Conservation (phyloP, 2,888 invertebrate genomes). For the Stenurella melanura region DNA sequence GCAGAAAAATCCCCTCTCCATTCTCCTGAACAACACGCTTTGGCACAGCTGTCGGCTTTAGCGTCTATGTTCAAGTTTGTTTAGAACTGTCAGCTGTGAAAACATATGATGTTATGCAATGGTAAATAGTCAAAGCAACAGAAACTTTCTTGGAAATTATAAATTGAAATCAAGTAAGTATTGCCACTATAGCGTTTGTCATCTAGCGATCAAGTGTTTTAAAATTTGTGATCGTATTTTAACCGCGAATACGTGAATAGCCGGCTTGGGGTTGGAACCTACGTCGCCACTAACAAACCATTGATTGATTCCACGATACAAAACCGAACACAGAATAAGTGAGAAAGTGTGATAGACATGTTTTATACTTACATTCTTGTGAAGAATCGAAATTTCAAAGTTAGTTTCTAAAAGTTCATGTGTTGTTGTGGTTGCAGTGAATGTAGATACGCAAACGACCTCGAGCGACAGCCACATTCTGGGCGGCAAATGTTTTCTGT, state of each 20-base stretch:
- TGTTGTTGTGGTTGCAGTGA: not conserved
- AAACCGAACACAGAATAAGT: not conserved
- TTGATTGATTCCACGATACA: not conserved
- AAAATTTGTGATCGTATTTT: not conserved
- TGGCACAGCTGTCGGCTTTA: not conserved
- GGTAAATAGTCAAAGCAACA: conserved; percentile 32
- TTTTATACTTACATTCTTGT: not conserved
- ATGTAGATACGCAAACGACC: conserved; percentile 45
- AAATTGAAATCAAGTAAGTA: conserved; percentile 25
- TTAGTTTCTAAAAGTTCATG: not conserved
- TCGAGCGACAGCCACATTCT: conserved; percentile 46
- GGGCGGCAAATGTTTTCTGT: conserved; percentile 58
- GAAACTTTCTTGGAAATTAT: conserved; percentile 15
- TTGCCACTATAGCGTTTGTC: not conserved
- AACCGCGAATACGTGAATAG: not conserved
- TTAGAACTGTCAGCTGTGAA: conserved; percentile 55
- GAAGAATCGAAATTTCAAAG: not conserved
- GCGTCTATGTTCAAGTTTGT: conserved; percentile 53
- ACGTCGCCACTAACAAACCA: not conserved
- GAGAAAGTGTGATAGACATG: not conserved
- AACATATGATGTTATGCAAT: conserved; percentile 52
- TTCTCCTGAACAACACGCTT: not conserved
- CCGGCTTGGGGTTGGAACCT: not conserved
- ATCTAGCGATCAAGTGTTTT: not conserved
- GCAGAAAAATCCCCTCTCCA: conserved; percentile 5